Evolutionary conservation across 2,888 invertebrate species (phyloP), one percentile per base, ranked within the genome.

Genomic region (Eupithecia exiguata): DNA sequence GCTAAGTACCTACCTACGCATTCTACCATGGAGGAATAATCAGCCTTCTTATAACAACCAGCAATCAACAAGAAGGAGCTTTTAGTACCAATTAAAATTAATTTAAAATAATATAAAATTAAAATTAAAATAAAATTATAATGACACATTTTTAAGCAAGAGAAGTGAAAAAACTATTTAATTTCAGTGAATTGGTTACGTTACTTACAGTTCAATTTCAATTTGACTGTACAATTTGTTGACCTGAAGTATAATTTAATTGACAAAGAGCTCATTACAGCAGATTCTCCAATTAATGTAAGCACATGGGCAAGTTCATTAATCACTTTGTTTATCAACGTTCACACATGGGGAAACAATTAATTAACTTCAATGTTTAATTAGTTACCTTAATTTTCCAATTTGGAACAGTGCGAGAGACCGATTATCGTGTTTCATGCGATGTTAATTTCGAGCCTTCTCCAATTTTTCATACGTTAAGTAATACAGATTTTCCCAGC

Each of bases 301-400:
- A 46, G 46, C 43, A 21, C 30, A 36, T 40, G 16, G 36, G 25
- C 14, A 38, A 46, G 68, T 65, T 14, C 38, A 63, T 72, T 68
- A 63, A 46, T 70, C 67, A 61, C 49, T 61, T 38, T 74, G 62
- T 25, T 67, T 62, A 36, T 61, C 35, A 65, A 49, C 61, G 38
- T 62, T 40, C 61, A 49, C 62, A 35, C 58, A 74, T 43, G 40
- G 25, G 25, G 16, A 70, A 35, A 67, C 65, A 71, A 71, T 74
- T 66, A 74, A 74, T 69, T 63, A 58, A 21, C 38, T 66, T 69
- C 35, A 67, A 43, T 69, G n/a, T 69, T 69, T 61, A 67, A 74
- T 70, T 73, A 68, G 40, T 46, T 62, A 9, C 66, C 40, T 68
- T 49, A 63, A 53, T 74, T 70, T 70, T 49, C 14, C 58, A 53